Conservation (phyloP, 2,113 vertebrate species). For the Pseudorectes ferrugineus region DNA sequence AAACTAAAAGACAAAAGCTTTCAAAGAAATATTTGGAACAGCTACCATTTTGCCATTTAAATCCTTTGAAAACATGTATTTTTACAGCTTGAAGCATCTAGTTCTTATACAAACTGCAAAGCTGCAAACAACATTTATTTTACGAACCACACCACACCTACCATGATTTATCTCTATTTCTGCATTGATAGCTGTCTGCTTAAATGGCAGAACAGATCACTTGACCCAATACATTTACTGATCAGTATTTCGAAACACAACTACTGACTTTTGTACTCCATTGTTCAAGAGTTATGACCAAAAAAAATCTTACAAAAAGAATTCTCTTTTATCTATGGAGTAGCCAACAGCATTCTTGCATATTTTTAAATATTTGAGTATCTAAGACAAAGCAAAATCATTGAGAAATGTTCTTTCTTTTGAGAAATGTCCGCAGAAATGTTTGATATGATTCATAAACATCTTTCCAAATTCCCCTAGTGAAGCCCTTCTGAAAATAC, state of each 20-base stretch:
- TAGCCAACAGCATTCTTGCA: not conserved
- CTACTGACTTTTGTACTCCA: not conserved
- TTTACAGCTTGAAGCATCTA: not conserved
- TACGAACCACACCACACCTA: not conserved
- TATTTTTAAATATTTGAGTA: not conserved
- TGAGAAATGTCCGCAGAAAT: not conserved
- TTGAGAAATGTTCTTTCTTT: not conserved
- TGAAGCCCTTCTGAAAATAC: not conserved
- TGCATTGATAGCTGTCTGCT: not conserved
- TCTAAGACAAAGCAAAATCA: not conserved
- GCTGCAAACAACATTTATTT: not conserved
- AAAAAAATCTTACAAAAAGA: not conserved
- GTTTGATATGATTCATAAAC: not conserved
- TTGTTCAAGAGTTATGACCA: not conserved
- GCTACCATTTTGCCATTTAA: not conserved
- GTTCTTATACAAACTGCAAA: not conserved
- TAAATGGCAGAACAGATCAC: not conserved
- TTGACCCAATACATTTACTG: not conserved
- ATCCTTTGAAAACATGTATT: not conserved
- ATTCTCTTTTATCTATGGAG: not conserved
- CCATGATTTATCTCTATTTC: not conserved
- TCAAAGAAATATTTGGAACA: not conserved
- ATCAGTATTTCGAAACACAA: not conserved
- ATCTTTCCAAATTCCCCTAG: not conserved
- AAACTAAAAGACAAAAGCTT: not conserved